These are phyloP conservation scores for Peromyscus maniculatus DNA, from an alignment of 2,113 vertebrate species.

Conservation along the genomic window DNA sequence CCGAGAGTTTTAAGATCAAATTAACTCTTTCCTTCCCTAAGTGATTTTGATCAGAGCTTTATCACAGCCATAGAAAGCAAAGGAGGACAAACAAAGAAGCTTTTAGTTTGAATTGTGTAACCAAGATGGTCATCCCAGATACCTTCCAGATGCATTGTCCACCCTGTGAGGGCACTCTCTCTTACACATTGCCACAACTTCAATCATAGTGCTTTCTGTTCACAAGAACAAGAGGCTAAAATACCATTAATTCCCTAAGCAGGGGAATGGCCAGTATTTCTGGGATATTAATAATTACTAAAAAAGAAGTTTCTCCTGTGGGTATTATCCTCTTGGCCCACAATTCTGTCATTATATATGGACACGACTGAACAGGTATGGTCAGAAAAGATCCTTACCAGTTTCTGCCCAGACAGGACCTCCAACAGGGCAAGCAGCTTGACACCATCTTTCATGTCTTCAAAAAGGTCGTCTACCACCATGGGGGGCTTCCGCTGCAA, in stretches of 20 bases:
- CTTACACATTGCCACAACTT: background rate
- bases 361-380: background rate
- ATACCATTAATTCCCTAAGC: background rate
- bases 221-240: background rate
- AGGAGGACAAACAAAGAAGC: background rate
- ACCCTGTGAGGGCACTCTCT: background rate
- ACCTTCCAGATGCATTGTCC: background rate
- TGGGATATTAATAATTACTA: background rate
- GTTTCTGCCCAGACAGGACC: constrained; percentile 95
- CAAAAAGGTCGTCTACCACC: constrained; percentile 94
- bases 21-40: background rate
- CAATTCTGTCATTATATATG: background rate
- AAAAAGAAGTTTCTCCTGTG: background rate
- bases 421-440: constrained; percentile 95
- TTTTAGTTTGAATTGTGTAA: background rate
- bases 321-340: fast-evolving
- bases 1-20: background rate
- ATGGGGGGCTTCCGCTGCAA: constrained; percentile 94
- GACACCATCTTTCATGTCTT: constrained; percentile 97
- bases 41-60: background rate
- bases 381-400: constrained; percentile 89
- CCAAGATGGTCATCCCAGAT: background rate
- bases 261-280: background rate
- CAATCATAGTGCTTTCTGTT: background rate
- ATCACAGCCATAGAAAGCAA: background rate